Percentiles rank a stretch among this genome's conserved stretches.
These are phyloP conservation scores for Euphonia xanthogaster DNA, from an alignment of 2,797 vertebrate species.

Conservation along the genomic window DNA sequence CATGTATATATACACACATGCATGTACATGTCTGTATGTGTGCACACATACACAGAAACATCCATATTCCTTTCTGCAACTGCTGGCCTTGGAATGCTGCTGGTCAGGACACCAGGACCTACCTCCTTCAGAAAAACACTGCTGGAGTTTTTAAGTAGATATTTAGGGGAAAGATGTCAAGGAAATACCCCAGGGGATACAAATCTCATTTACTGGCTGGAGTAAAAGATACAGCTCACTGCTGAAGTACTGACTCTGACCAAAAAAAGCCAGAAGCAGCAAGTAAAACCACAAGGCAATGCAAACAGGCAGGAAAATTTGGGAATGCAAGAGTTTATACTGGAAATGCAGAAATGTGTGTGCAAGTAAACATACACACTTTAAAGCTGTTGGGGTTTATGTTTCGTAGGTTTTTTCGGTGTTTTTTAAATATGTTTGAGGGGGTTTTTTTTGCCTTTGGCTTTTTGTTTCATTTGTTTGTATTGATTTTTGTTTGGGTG, in stretches of 20 bases:
- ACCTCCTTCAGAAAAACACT: background rate
- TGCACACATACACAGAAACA: background rate
- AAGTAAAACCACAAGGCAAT: background rate
- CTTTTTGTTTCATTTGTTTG: background rate
- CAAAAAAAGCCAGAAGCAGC: background rate
- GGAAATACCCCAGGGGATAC: background rate
- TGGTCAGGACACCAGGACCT: background rate
- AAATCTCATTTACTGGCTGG: background rate
- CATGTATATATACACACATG: rapidly evolving
- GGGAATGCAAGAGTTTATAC: background rate
- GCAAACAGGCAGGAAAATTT: background rate
- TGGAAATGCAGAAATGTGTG: background rate
- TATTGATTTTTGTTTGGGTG: background rate
- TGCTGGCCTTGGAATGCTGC: background rate
- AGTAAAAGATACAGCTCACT: background rate
- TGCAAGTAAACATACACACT: background rate
- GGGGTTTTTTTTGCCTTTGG: background rate
- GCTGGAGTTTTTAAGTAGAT: background rate
- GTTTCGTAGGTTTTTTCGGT: background rate
- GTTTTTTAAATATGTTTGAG: background rate
- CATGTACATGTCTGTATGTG: background rate
- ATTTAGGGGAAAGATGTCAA: background rate
- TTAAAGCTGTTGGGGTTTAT: background rate
- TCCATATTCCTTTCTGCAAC: background rate
- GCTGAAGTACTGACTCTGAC: background rate